A percentile compares a stretch with the other conserved stretches of the same genome.
phyloP scores from a whole-genome alignment of 2,888 invertebrate species.

The Pyralis farinalis region DNA sequence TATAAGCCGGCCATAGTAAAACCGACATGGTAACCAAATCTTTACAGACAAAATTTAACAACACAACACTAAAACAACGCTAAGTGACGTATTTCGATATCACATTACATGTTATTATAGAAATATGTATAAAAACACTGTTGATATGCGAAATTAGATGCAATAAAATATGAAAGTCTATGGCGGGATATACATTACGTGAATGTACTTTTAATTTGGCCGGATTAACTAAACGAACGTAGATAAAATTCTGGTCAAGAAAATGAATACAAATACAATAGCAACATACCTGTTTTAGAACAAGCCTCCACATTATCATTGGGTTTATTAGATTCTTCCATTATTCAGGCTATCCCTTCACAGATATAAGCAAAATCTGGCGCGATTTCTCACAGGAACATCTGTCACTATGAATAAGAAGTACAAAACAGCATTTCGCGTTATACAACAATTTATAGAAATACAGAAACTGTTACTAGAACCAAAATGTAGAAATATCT shows the following conservation, averaged over 20 bases:
- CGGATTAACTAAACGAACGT: constrained; percentile 39
- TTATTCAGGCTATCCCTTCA: constrained; percentile 30
- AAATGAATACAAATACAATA: constrained; percentile 24
- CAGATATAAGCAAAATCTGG: constrained; percentile 46
- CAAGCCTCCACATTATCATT: constrained; percentile 33
- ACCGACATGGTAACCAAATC: neutral
- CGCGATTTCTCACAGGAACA: constrained; percentile 59
- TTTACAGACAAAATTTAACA: no score
- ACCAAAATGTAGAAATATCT: neutral
- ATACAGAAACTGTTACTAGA: neutral
- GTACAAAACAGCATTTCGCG: constrained; percentile 43
- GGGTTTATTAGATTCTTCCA: constrained; percentile 49
- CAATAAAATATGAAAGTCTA: no score
- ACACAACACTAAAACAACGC: no score
- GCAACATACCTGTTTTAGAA: constrained; percentile 42
- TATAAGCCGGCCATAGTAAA: constrained; percentile 37
- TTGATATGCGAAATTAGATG: no score
- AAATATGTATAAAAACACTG: no score
- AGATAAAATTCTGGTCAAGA: constrained; percentile 24
- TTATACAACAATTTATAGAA: constrained; percentile 14
- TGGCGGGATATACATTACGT: constrained; percentile 14
- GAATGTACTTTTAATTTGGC: constrained; percentile 28
- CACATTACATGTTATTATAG: no score
- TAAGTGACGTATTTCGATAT: no score
- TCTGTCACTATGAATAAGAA: constrained; percentile 53